These are phyloP conservation scores for Crossaster papposus DNA, from an alignment of 53 echinoderm and acorn worm species.

Conservation along the genomic window DNA sequence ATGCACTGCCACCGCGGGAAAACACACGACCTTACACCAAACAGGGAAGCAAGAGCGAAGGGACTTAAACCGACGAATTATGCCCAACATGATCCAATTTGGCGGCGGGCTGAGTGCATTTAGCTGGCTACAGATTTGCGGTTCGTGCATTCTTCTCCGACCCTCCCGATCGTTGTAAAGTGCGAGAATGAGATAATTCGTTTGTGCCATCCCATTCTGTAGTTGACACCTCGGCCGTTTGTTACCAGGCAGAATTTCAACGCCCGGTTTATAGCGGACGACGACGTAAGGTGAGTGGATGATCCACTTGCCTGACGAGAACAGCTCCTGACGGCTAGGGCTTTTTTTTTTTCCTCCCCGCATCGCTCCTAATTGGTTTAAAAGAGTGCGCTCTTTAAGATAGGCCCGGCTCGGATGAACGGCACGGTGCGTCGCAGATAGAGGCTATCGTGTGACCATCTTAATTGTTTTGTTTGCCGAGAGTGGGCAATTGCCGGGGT, in stretches of 20 bases:
- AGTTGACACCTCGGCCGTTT: slow-evolving; percentile 49
- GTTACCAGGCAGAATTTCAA: slow-evolving; percentile 57
- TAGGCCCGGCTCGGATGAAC: slow-evolving; percentile 35
- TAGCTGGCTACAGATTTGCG: slow-evolving; percentile 57
- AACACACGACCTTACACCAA: slow-evolving; percentile 24
- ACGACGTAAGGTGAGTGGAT: slow-evolving; percentile 30
- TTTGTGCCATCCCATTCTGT: slow-evolving; percentile 61
- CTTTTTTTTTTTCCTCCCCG: slow-evolving; percentile 50
- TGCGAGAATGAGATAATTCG: slow-evolving; percentile 59
- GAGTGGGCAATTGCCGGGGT: slow-evolving; percentile 57
- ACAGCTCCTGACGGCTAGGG: slow-evolving; percentile 43
- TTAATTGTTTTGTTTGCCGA: slow-evolving; percentile 63
- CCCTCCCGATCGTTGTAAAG: slow-evolving; percentile 51
- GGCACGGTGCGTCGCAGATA: slow-evolving; percentile 39
- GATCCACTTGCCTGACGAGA: slow-evolving; percentile 51
- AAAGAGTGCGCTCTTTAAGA: slow-evolving; percentile 47
- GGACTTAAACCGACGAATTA: slow-evolving; percentile 61
- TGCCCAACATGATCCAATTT: slow-evolving; percentile 54
- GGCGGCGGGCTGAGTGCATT: slow-evolving; percentile 44
- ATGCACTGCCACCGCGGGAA: slow-evolving; percentile 34
- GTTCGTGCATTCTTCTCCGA: slow-evolving; percentile 55
- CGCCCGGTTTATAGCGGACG: slow-evolving; percentile 29
- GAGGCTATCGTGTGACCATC: slow-evolving; percentile 58
- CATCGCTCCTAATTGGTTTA: slow-evolving; percentile 50
- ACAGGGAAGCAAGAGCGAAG: slow-evolving; percentile 28